Evolutionary conservation across 1,140 invertebrate species (phyloP).

Genomic region (Homalodisca vitripennis): DNA sequence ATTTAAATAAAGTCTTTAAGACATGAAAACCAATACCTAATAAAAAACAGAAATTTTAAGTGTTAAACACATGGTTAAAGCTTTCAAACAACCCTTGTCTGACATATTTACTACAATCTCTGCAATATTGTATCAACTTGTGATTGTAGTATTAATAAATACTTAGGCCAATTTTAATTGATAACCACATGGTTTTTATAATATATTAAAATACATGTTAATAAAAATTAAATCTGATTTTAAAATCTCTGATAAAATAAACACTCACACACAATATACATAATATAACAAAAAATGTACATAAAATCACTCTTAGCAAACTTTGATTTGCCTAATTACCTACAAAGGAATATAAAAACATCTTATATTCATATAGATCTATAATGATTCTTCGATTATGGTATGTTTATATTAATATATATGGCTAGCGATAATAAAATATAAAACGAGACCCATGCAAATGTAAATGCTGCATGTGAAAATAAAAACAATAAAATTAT

Average conservation of each 20-base stretch:
- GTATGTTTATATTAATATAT: not conserved
- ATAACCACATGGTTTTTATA: not conserved
- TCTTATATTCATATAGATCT: not conserved
- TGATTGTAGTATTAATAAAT: not conserved
- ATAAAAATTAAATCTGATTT: too few species aligned
- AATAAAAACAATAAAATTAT: constrained; percentile 20
- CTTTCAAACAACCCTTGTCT: too few species aligned
- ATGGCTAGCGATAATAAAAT: constrained; percentile 13
- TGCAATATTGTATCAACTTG: too few species aligned
- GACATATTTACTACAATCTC: too few species aligned
- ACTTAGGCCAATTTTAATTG: constrained; percentile 16
- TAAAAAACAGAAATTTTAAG: too few species aligned
- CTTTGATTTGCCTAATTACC: not conserved
- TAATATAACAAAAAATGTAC: constrained; percentile 4
- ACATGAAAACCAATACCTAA: too few species aligned
- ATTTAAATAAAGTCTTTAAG: too few species aligned
- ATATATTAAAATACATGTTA: not conserved
- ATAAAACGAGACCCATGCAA: not conserved
- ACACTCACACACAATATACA: constrained; percentile 19
- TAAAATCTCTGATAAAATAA: constrained; percentile 21
- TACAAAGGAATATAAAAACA: constrained; percentile 1
- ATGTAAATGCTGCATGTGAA: not conserved
- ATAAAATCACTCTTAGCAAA: not conserved
- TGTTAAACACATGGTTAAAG: too few species aligned
- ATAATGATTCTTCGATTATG: not conserved